Base-by-base conservation (phyloP, 2,888 invertebrate genomes). In the Cerastis leucographa region DNA sequence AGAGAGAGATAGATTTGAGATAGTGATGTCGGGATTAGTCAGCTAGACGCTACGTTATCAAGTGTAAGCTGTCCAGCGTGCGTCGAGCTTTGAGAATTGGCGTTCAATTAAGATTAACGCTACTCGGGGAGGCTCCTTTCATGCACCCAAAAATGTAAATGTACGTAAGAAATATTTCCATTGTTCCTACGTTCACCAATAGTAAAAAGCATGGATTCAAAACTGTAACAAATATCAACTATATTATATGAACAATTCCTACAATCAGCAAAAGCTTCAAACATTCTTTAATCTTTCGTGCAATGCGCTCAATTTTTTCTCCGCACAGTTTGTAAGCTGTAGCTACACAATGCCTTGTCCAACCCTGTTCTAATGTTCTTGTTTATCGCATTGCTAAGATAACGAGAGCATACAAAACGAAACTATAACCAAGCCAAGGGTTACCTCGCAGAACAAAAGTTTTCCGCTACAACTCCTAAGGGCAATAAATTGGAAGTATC, bases 401-500 rank as follows among this genome's bases (percentile, higher is more conserved):
- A 83, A 64, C 61, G 59, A 76, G 74, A 81, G 46, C 70, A 77
- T 76, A 85, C 78, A 79, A 79, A 77, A 78, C 64, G 44, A 71
- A 80, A 85, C 72, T 78, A 75, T 74, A 64, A 64, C 42, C 29
- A 61, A 61, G 72, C 54, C 56, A 77, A 80, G 69, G 77, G 68
- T 80, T 83, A 81, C 78, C 71, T 79, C 76, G 62, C 67, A 74
- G 70, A 78, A 80, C 76, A 75, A 81, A 88, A 87, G 75, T 88
- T 88, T 65, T 73, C 69, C 67, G 51, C 61, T 51, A 75, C 76
- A 87, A 87, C 77, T 85, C 83, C 81, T 78, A 88, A 82, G 67
- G 66, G 68, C 74, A 84, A 85, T 85, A 87, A 82, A 85, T 85
- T 80, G 75, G 71, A 76, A 80, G 73, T 81, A 85, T 83, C 65